These are phyloP conservation scores for Diadegma fenestrale DNA, from an alignment of 2,888 invertebrate genomes.

Conservation along the genomic window DNA sequence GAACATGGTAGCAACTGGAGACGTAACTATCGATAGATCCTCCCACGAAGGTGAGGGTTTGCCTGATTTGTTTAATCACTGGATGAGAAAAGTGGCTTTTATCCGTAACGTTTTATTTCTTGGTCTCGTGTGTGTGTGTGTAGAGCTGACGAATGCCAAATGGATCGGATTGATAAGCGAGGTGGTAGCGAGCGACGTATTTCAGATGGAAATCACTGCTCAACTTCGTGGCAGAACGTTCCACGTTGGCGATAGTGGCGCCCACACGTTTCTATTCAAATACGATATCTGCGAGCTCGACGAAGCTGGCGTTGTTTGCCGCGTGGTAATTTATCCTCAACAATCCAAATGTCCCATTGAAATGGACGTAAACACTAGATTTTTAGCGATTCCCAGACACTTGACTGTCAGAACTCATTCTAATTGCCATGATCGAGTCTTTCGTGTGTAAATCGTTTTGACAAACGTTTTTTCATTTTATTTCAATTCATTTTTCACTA, in stretches of 20 bases:
- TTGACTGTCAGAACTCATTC: constrained; percentile 2
- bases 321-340: constrained; percentile 53
- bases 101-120: constrained; percentile 35
- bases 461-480: neutral
- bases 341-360: neutral
- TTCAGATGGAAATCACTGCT: constrained; percentile 71
- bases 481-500: neutral
- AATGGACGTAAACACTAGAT: neutral
- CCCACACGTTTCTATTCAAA: constrained; percentile 76
- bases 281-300: constrained; percentile 76
- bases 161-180: constrained; percentile 80
- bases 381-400: neutral
- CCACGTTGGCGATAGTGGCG: constrained; percentile 68
- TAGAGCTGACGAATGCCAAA: constrained; percentile 74
- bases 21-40: constrained; percentile 76
- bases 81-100: constrained; percentile 43
- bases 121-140: constrained; percentile 21
- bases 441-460: neutral
- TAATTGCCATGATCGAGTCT: constrained; percentile 6
- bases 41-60: constrained; percentile 75
- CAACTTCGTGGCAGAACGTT: constrained; percentile 69
- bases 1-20: constrained; percentile 68
- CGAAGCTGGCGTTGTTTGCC: constrained; percentile 67
- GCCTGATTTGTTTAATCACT: constrained; percentile 63
- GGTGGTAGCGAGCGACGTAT: constrained; percentile 70